phyloP scores from a whole-genome alignment of 2,113 vertebrate species.

The Aythya baeri region DNA sequence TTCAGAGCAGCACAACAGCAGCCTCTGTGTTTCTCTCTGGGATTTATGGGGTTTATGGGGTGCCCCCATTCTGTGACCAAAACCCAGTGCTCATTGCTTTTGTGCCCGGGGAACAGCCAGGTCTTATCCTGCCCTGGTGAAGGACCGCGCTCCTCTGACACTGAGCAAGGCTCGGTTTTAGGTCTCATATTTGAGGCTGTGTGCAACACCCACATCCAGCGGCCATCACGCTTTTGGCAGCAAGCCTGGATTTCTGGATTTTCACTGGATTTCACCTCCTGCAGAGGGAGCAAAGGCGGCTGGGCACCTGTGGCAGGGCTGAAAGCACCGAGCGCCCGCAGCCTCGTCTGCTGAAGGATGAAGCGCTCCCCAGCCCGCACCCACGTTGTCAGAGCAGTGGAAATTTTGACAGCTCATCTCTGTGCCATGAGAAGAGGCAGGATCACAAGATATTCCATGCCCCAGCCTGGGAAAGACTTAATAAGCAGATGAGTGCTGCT shows the following conservation, averaged over 20 bases:
- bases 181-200: fast-evolving
- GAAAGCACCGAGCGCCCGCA: fast-evolving
- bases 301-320: background rate
- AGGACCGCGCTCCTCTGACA: background rate
- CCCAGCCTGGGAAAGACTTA: background rate
- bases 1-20: fast-evolving
- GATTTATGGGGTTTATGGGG: no score
- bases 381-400: fast-evolving
- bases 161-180: background rate
- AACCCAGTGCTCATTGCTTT: background rate
- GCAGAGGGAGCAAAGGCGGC: background rate
- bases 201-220: fast-evolving
- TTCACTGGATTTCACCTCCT: background rate
- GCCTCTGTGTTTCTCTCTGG: fast-evolving
- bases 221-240: fast-evolving
- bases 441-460: background rate
- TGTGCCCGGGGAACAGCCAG: fast-evolving
- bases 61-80: fast-evolving
- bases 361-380: background rate
- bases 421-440: background rate
- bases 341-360: background rate
- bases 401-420: background rate
- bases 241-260: background rate
- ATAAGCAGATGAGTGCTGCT: background rate
- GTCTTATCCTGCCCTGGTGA: background rate